Base-by-base conservation (phyloP, 2,113 vertebrate genomes). In the Madoqua kirkii region DNA sequence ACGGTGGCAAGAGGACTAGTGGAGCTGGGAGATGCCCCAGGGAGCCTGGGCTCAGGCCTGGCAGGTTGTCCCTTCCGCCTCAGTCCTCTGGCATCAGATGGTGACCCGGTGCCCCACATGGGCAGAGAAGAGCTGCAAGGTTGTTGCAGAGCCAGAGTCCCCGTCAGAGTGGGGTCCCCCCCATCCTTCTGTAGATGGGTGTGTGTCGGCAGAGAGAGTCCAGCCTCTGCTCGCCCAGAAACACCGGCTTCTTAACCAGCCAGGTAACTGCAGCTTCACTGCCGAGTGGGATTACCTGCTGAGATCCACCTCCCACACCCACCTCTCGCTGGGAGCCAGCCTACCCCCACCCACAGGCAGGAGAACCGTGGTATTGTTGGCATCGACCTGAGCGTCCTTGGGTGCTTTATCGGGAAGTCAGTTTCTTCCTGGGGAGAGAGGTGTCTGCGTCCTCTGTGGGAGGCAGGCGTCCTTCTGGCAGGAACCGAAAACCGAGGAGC, bases 271-370 rank as follows among this genome's bases (percentile, higher is more conserved):
- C 36, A n/a, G 45, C 15, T 71, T 93, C 40, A 59, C 91, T 50
- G 33, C 96, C n/a, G 29, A 52, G 50, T 31, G 84, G 90, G 92
- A 93, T 95, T 79, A 95, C 40, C 0, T 2, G 95, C 90, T 59
- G 83, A 92, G 97, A 93, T 67, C 92, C 89, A 96, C 95, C 87
- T 9, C 40, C 97, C 19, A 40, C 19, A 23, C 67, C n/a, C n/a
- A 85, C 90, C 89, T 87, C 91, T 81, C 21, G n/a, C 59, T 90
- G 9, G 7, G 93, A 97, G 96, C 98, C 97, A 84, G 93, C 97
- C 98, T 96, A 95, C 98, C 86, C 89, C 97, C 97, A 25, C 98
- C 93, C 95, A 90, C 87, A 96, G 98, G 98, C 98, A 89, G 96
- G 0, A 57, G 97, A 91, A 96, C 98, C 82, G 86, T 91, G 98